Conservation (phyloP, 2,113 vertebrate genomes). For the Tretioscincus oriximinensis region DNA sequence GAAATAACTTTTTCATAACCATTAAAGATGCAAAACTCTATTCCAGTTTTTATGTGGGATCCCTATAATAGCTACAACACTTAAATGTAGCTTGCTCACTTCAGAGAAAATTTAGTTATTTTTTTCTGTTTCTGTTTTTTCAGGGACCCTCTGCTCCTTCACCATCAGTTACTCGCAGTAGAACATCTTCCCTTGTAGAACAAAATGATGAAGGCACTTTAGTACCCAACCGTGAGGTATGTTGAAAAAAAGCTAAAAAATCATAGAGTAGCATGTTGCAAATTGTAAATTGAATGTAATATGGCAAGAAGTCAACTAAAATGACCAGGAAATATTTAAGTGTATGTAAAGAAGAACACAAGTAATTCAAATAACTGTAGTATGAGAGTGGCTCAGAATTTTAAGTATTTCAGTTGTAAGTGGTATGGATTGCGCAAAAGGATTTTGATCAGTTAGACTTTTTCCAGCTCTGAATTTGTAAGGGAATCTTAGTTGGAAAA, state of each 20-base stretch:
- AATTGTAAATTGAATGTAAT: not conserved
- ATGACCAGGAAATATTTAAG: not conserved
- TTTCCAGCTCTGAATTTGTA: too few species aligned
- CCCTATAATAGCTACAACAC: too few species aligned
- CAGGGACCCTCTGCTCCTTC: conserved; percentile 61
- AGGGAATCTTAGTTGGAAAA: not conserved
- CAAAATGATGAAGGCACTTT: conserved; percentile 74
- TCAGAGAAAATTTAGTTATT: not conserved
- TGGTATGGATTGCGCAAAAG: not conserved
- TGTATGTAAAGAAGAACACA: not conserved
- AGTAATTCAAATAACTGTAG: not conserved
- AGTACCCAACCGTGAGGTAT: conserved; percentile 86
- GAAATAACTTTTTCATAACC: too few species aligned
- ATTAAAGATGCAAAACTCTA: too few species aligned
- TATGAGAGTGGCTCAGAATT: too few species aligned
- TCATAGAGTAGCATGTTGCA: not conserved
- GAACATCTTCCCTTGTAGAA: conserved; percentile 70
- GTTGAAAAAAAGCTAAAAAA: conserved; percentile 41
- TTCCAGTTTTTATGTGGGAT: too few species aligned
- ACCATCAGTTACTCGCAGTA: conserved; percentile 56
- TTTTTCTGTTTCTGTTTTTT: conserved; percentile 12
- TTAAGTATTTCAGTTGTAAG: not conserved
- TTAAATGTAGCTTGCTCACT: not conserved
- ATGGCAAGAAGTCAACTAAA: not conserved
- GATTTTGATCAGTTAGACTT: not conserved